phyloP scores from a whole-genome alignment of 2,113 vertebrate genomes.

The Campylomormyrus tamandua region DNA sequence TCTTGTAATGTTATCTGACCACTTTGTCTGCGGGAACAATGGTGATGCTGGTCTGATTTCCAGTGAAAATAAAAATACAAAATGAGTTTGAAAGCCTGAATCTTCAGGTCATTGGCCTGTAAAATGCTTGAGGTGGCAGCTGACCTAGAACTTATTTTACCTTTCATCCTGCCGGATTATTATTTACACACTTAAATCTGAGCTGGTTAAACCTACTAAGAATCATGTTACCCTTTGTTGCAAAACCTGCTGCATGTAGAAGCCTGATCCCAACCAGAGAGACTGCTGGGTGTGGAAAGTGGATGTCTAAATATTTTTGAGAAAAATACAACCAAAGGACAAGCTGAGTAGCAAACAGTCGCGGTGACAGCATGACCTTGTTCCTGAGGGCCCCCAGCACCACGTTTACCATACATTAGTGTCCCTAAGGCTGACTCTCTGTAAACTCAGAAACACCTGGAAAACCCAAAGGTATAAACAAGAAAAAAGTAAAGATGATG shows the following conservation, averaged over 20 bases:
- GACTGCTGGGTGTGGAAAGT: background rate
- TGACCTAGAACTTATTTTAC: background rate
- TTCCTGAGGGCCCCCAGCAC: background rate
- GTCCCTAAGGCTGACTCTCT: background rate
- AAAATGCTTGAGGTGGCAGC: background rate
- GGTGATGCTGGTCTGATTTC: background rate
- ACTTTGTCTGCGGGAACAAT: background rate
- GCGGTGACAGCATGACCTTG: background rate
- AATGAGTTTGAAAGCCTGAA: background rate
- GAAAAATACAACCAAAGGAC: background rate
- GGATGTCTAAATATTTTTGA: background rate
- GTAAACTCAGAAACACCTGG: background rate
- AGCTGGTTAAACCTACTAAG: background rate
- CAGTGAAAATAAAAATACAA: background rate
- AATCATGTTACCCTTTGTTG: constrained; percentile 1
- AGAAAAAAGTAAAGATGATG: background rate
- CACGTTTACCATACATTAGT: background rate
- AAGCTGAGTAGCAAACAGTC: background rate
- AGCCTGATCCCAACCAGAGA: background rate
- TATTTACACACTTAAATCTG: background rate
- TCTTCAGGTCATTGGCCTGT: background rate
- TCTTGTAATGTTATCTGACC: background rate
- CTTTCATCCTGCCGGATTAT: background rate
- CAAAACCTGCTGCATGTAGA: background rate
- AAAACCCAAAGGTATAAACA: background rate